phyloP scores from a whole-genome alignment of 2,113 vertebrate genomes.

The Apteryx owenii region DNA sequence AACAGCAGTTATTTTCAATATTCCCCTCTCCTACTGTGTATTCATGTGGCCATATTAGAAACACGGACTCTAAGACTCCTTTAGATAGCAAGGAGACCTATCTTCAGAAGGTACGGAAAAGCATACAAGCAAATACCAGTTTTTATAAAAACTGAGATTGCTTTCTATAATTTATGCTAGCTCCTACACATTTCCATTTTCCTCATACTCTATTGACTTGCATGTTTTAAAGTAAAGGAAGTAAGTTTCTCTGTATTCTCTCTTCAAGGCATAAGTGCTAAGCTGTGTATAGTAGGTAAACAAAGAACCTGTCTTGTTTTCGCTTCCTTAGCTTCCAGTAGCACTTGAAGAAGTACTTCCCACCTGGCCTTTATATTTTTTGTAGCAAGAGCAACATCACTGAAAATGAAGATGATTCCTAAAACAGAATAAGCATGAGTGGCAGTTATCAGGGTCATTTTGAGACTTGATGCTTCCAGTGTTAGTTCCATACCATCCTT shows the following conservation, averaged over 20 bases:
- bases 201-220: background rate
- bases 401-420: background rate
- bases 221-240: background rate
- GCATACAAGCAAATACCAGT: background rate
- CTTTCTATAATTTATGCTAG: background rate
- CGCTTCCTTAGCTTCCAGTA: background rate
- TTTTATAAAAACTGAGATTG: background rate
- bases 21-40: background rate
- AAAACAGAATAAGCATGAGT: background rate
- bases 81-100: background rate
- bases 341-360: background rate
- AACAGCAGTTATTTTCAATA: background rate
- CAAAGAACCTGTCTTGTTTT: rapidly evolving
- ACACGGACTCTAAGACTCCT: background rate
- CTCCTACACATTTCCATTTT: background rate
- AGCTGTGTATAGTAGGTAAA: background rate
- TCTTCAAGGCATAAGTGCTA: background rate
- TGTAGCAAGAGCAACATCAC: background rate
- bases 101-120: background rate
- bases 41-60: background rate
- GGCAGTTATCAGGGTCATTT: background rate
- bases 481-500: background rate
- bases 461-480: background rate
- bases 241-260: background rate
- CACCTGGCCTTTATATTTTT: background rate